phyloP scores from a whole-genome alignment of 2,113 vertebrate species.

The Tiliqua scincoides region DNA sequence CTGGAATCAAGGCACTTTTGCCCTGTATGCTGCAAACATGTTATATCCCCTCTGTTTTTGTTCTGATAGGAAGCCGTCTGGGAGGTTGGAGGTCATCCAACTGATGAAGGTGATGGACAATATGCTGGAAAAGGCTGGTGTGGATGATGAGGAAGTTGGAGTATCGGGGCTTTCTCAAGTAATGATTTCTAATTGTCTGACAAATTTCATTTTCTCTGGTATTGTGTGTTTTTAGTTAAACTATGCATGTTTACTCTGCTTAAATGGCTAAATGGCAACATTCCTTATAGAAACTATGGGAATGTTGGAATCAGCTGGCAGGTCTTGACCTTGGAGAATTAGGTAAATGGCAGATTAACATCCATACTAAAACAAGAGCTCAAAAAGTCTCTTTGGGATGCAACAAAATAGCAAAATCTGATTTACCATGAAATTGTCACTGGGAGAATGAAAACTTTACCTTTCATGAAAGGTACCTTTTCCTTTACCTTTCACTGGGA shows the following conservation, averaged over 20 bases:
- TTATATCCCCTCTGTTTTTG: neutral
- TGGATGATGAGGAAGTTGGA: conserved; percentile 73
- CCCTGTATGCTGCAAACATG: neutral
- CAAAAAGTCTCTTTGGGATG: neutral
- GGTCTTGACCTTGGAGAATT: neutral
- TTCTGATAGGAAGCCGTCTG: conserved; percentile 83
- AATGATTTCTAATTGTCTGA: neutral
- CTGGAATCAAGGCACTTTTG: neutral
- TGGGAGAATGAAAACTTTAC: neutral
- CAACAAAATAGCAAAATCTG: neutral
- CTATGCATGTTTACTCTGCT: neutral
- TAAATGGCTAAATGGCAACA: no score
- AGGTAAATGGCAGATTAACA: neutral
- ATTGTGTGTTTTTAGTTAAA: neutral
- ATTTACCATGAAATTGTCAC: neutral
- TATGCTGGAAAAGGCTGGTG: conserved; percentile 86
- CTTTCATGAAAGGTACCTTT: no score
- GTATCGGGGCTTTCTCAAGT: conserved; percentile 84
- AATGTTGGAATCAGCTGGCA: neutral
- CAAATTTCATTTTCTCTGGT: neutral
- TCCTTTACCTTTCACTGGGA: no score
- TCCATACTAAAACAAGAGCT: neutral
- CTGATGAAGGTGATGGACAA: conserved; percentile 87
- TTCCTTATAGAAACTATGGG: neutral
- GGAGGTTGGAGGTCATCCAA: conserved; percentile 83